Conservation (phyloP, 1,140 invertebrate species). For the Lepidurus apus region DNA sequence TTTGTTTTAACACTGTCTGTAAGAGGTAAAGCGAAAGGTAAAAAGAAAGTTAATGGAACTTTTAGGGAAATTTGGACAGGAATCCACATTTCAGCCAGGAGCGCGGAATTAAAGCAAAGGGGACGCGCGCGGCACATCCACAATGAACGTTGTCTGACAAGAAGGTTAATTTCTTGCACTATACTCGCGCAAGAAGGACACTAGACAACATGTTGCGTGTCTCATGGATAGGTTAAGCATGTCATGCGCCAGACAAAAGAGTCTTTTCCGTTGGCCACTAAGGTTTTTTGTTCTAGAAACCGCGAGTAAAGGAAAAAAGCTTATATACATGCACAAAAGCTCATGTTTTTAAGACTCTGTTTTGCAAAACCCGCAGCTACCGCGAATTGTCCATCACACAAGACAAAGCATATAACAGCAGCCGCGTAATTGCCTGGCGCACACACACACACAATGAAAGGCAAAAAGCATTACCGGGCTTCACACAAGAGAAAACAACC, state of each 20-base stretch:
- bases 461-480: background rate
- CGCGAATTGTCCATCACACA: background rate
- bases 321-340: background rate
- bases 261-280: background rate
- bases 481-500: background rate
- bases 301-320: background rate
- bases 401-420: background rate
- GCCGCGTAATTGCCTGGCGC: background rate
- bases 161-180: constrained; percentile 14
- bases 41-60: too few species aligned
- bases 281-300: background rate
- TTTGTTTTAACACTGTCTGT: background rate
- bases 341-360: background rate
- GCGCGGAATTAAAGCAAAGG: background rate
- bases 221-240: background rate
- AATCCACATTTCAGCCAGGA: background rate
- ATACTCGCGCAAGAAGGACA: background rate
- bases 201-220: constrained; percentile 11
- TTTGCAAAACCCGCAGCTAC: background rate
- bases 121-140: background rate
- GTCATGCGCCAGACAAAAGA: constrained; percentile 8
- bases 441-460: background rate
- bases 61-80: background rate
- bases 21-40: too few species aligned
- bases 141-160: constrained; percentile 1